A percentile compares a stretch with the other conserved stretches of the same genome.
Conservation (phyloP, 2,888 invertebrate species). For the Epicampocera succincta region DNA sequence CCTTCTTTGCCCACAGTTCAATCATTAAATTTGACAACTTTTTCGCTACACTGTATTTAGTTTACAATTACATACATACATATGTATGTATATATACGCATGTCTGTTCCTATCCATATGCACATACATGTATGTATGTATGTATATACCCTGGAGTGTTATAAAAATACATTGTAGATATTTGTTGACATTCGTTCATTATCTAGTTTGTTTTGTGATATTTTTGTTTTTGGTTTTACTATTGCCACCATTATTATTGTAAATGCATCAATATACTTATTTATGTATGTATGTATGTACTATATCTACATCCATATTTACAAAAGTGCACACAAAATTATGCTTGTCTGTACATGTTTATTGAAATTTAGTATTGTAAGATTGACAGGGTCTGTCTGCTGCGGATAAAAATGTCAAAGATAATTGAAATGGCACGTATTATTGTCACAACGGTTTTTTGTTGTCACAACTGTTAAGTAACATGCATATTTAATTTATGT, state of each 20-base stretch:
- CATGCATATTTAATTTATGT: not conserved
- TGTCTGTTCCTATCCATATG: too few species aligned
- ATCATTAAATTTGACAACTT: too few species aligned
- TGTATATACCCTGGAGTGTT: too few species aligned
- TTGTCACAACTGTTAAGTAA: slow-evolving; percentile 54
- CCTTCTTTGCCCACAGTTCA: too few species aligned
- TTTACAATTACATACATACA: too few species aligned
- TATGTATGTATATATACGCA: too few species aligned
- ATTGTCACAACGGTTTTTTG: slow-evolving; percentile 51
- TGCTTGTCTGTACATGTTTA: not conserved
- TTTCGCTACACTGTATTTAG: too few species aligned
- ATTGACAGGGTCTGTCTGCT: slow-evolving; percentile 19
- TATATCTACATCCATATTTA: too few species aligned
- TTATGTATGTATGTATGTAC: not conserved
- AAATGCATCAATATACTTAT: slow-evolving; percentile 16
- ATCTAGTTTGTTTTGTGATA: slow-evolving; percentile 1
- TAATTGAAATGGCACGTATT: slow-evolving; percentile 59
- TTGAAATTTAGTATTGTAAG: slow-evolving; percentile 7
- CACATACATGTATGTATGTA: too few species aligned
- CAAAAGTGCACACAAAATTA: not conserved
- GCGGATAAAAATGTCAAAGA: slow-evolving; percentile 43
- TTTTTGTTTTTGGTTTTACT: too few species aligned
- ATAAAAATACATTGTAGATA: not conserved
- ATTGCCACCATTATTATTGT: slow-evolving; percentile 26
- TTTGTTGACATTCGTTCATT: not conserved